These are phyloP conservation scores for Chesias legatella DNA, from an alignment of 2,888 invertebrate species.

Conservation along the genomic window DNA sequence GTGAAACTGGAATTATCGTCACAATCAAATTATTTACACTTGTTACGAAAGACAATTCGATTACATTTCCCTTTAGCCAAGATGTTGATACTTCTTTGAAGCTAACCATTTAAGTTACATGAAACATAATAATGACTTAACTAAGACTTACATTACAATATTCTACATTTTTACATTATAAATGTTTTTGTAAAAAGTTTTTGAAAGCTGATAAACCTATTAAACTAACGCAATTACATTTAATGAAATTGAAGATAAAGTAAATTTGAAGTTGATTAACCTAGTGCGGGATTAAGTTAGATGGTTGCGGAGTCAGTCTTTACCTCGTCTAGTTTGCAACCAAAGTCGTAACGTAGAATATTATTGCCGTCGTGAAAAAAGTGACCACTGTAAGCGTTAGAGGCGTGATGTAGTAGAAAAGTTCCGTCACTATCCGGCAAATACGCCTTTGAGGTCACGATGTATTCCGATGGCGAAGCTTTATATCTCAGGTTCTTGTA, in stretches of 20 bases:
- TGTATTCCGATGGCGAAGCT: background rate
- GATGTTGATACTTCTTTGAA: slow-evolving; percentile 59
- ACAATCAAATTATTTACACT: slow-evolving; percentile 55
- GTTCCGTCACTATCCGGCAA: slow-evolving; percentile 5
- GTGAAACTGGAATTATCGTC: slow-evolving; percentile 61
- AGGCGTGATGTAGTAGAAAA: slow-evolving; percentile 8
- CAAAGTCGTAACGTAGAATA: slow-evolving; percentile 21
- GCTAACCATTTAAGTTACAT: slow-evolving; percentile 44
- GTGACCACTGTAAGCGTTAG: slow-evolving; percentile 4
- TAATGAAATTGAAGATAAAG: slow-evolving; percentile 19
- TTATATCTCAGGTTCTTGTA: slow-evolving; percentile 10
- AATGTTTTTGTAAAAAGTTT: slow-evolving; percentile 51
- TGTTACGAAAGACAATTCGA: slow-evolving; percentile 28
- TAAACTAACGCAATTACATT: slow-evolving; percentile 23
- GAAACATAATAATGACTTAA: slow-evolving; percentile 30
- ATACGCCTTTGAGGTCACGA: background rate
- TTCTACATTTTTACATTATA: slow-evolving; percentile 48
- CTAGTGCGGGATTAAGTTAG: slow-evolving; percentile 36
- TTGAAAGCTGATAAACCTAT: slow-evolving; percentile 43
- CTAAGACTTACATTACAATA: slow-evolving; percentile 18
- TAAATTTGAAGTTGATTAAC: slow-evolving; percentile 30
- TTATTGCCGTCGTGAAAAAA: slow-evolving; percentile 11
- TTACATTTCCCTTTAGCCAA: slow-evolving; percentile 34
- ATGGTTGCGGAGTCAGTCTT: slow-evolving; percentile 71
- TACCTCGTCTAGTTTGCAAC: slow-evolving; percentile 53